A percentile compares a stretch with the other conserved stretches of the same genome.
Evolutionary conservation across 2,113 vertebrate species (phyloP).

Genomic region (Cryptomyrus ogoouensis): DNA sequence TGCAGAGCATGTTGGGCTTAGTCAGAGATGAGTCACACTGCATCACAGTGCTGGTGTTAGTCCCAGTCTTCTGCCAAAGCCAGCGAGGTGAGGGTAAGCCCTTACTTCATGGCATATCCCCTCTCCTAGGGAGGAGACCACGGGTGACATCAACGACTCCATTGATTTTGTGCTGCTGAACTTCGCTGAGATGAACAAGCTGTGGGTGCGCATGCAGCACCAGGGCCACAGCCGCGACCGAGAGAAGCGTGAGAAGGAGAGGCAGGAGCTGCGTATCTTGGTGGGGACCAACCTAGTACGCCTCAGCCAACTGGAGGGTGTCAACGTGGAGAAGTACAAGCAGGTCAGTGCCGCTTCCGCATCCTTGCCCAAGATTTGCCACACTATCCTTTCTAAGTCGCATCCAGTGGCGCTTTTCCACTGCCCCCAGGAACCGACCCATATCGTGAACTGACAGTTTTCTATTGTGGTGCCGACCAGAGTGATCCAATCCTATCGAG

Average conservation of each 20-base stretch:
- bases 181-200: conserved; percentile 98
- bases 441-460: not conserved
- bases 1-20: not conserved
- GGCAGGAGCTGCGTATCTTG: conserved; percentile 90
- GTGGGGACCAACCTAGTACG: conserved; percentile 96
- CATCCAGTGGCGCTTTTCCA: not conserved
- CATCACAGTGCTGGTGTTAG: not conserved
- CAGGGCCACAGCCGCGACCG: conserved; percentile 94
- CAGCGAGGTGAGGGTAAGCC: not conserved
- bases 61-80: not conserved
- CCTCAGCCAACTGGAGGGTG: conserved; percentile 93
- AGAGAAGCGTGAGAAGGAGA: conserved; percentile 90
- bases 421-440: not conserved
- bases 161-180: conserved; percentile 96
- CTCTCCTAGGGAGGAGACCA: conserved; percentile 76
- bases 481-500: no score
- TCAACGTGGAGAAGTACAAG: conserved; percentile 95
- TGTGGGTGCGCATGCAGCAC: conserved; percentile 98
- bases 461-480: not conserved
- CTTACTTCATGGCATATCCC: not conserved
- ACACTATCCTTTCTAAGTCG: not conserved
- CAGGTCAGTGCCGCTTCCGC: conserved; percentile 63
- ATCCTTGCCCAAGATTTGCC: not conserved
- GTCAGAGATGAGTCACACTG: not conserved
- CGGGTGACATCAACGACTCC: conserved; percentile 92